These are phyloP conservation scores for Percina caprodes DNA, from an alignment of 2,113 vertebrate genomes.

Conservation along the genomic window DNA sequence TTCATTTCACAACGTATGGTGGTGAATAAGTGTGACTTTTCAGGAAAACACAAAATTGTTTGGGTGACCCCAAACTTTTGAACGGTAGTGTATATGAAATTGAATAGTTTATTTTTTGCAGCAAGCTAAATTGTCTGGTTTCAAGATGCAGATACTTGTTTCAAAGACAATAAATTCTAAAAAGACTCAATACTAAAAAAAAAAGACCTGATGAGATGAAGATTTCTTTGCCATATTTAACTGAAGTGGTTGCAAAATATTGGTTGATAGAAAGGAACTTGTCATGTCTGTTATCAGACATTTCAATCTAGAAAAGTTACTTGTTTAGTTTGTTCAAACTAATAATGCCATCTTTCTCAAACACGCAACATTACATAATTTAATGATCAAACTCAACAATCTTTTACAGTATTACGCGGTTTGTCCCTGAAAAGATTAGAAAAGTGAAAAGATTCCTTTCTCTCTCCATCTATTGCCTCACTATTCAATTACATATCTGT, in stretches of 20 bases:
- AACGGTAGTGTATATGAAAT: too few species aligned
- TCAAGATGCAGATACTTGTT: background rate
- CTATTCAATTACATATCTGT: slow-evolving; percentile 16
- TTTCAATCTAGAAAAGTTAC: background rate
- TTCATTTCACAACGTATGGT: too few species aligned
- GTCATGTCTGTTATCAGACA: background rate
- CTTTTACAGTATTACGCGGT: background rate
- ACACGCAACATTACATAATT: background rate
- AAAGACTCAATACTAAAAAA: background rate
- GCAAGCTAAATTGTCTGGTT: background rate
- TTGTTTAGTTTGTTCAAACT: background rate
- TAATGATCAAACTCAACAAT: background rate
- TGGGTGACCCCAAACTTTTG: too few species aligned
- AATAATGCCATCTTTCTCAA: background rate
- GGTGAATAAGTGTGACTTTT: too few species aligned
- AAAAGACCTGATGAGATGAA: background rate
- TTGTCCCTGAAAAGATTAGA: slow-evolving; percentile 36
- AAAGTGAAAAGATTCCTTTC: slow-evolving; percentile 2
- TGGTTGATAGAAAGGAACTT: background rate
- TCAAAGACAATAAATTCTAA: background rate
- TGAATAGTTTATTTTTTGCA: background rate
- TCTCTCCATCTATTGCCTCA: background rate
- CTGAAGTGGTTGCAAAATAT: background rate
- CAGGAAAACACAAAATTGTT: too few species aligned
- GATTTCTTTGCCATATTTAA: background rate